Percentiles rank a stretch among this genome's conserved stretches.
Evolutionary conservation across 2,113 vertebrate genomes (phyloP).

Genomic region (Bombycilla garrulus): DNA sequence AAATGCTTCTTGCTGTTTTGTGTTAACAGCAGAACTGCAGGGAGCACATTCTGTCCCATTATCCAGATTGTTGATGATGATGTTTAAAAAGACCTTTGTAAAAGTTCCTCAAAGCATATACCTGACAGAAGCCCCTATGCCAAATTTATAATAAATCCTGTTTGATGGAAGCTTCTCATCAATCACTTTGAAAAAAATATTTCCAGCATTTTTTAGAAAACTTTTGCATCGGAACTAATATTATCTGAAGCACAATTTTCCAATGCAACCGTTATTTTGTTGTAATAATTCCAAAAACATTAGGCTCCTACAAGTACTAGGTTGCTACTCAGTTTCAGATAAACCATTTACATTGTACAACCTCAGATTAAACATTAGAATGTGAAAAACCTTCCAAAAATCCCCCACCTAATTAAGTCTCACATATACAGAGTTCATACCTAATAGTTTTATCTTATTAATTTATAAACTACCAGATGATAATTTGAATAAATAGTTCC

Average conservation of each 20-base stretch:
- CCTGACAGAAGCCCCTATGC: not conserved
- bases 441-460: not conserved
- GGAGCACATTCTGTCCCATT: not conserved
- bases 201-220: not conserved
- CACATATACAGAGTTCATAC: not conserved
- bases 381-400: not conserved
- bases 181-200: not conserved
- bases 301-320: not conserved
- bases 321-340: not conserved
- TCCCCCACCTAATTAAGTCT: rapidly evolving
- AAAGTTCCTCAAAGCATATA: not conserved
- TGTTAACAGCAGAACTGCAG: not conserved
- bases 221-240: not conserved
- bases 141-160: not conserved
- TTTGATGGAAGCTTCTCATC: not conserved
- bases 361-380: not conserved
- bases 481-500: not conserved
- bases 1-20: not conserved
- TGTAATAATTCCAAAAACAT: not conserved
- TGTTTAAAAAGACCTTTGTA: not conserved
- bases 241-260: not conserved
- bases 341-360: not conserved
- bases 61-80: not conserved
- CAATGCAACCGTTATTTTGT: not conserved
- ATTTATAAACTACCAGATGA: not conserved